These are phyloP conservation scores for Lomographa bimaculata DNA, from an alignment of 2,888 invertebrate genomes.

Conservation along the genomic window DNA sequence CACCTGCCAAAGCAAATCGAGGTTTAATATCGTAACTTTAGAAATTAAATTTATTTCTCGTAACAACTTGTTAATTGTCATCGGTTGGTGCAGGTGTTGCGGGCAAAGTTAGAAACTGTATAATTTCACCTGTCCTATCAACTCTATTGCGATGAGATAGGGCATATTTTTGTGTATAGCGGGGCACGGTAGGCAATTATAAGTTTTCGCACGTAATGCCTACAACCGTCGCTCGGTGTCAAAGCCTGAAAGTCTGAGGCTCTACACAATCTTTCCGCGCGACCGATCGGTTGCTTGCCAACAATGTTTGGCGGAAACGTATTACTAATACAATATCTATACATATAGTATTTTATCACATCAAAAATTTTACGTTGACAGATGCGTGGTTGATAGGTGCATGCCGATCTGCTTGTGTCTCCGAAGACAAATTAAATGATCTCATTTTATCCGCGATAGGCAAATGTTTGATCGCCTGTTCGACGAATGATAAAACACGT, in stretches of 20 bases:
- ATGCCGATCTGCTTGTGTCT: too few relatives aligned
- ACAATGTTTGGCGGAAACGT: too few relatives aligned
- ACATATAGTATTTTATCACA: too few relatives aligned
- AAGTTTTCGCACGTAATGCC: conserved; percentile 35
- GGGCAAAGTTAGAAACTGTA: conserved; percentile 14
- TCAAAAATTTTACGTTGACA: too few relatives aligned
- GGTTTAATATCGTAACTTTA: conserved; percentile 27
- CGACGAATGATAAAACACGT: too few relatives aligned
- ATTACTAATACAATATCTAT: too few relatives aligned
- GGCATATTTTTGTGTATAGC: conserved; percentile 8
- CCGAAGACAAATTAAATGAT: too few relatives aligned
- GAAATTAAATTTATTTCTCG: conserved; percentile 30
- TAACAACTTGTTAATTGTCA: conserved; percentile 32
- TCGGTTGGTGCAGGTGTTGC: conserved; percentile 26
- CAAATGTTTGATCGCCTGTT: too few relatives aligned
- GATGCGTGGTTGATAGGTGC: too few relatives aligned
- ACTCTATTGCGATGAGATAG: conserved; percentile 5
- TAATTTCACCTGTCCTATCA: conserved; percentile 1
- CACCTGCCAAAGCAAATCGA: conserved; percentile 21
- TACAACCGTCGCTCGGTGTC: conserved; percentile 25
- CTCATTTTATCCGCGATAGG: too few relatives aligned
- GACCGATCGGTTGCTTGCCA: too few relatives aligned
- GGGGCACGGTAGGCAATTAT: conserved; percentile 30
- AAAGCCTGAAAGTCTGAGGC: conserved; percentile 19
- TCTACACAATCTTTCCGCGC: too few relatives aligned